phyloP scores from a whole-genome alignment of 2,888 invertebrate genomes.

The Athalia circularis region DNA sequence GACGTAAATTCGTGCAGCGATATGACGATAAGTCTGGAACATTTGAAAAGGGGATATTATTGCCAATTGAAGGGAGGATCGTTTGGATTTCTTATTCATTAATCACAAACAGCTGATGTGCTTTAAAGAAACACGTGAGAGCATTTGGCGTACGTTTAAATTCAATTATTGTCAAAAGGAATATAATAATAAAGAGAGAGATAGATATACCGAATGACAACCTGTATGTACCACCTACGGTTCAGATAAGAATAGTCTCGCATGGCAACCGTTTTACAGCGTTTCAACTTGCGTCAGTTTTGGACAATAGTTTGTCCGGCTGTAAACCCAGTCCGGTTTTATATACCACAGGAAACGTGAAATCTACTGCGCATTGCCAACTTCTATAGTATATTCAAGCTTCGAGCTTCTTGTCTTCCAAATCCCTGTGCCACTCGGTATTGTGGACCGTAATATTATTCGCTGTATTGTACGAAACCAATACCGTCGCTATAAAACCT shows the following conservation, averaged over 20 bases:
- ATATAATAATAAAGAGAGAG: neutral
- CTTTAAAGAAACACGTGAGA: too few relatives aligned
- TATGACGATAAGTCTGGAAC: too few relatives aligned
- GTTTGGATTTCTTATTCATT: too few relatives aligned
- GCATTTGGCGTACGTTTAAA: conserved; percentile 41
- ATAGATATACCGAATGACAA: neutral
- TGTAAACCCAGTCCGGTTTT: conserved; percentile 7
- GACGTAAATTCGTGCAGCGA: too few relatives aligned
- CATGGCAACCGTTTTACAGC: neutral
- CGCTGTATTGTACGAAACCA: too few relatives aligned
- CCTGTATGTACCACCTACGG: conserved; percentile 1
- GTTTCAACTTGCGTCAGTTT: conserved; percentile 2
- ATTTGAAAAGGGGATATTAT: too few relatives aligned
- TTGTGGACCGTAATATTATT: too few relatives aligned
- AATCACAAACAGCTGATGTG: too few relatives aligned
- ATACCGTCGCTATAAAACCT: too few relatives aligned
- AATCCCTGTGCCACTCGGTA: too few relatives aligned
- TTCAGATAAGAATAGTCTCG: conserved; percentile 28
- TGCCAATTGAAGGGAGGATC: too few relatives aligned
- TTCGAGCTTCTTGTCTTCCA: conserved; percentile 1
- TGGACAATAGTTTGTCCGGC: conserved; percentile 29
- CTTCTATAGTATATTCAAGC: neutral
- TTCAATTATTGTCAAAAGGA: conserved; percentile 31
- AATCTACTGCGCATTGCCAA: conserved; percentile 33
- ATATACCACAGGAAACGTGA: conserved; percentile 17